Evolutionary conservation across 2,888 invertebrate genomes (phyloP).

Genomic region (Liopterus haemorrhoidalis): DNA sequence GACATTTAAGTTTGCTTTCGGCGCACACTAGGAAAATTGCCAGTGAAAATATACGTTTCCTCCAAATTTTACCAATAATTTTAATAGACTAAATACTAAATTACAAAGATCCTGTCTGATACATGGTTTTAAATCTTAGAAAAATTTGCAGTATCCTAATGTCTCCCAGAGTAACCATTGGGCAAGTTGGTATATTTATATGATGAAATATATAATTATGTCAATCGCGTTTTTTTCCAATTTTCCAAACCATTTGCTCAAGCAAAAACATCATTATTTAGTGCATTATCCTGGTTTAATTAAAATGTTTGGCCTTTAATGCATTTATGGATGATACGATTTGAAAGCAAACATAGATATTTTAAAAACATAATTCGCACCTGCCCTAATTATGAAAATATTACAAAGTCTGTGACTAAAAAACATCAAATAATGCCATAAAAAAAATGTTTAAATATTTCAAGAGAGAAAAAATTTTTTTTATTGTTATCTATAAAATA

Average conservation of each 20-base stretch:
- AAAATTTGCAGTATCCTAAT: conserved; percentile 8
- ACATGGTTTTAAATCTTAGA: conserved; percentile 11
- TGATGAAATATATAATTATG: conserved; percentile 11
- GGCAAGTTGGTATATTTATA: conserved; percentile 13
- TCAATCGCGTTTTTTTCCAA: conserved; percentile 16
- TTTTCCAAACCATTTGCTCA: conserved; percentile 21
- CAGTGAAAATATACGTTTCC: too few species aligned
- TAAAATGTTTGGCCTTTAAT: conserved; percentile 28
- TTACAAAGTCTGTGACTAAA: conserved; percentile 13
- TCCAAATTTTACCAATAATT: too few species aligned
- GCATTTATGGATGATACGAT: conserved; percentile 27
- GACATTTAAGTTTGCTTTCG: too few species aligned
- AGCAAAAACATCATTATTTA: conserved; percentile 32
- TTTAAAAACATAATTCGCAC: conserved; percentile 21
- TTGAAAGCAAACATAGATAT: conserved; percentile 29
- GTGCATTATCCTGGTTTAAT: conserved; percentile 30
- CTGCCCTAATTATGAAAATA: conserved; percentile 23
- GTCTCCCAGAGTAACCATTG: conserved; percentile 2
- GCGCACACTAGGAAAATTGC: too few species aligned
- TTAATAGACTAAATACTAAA: conserved; percentile 11
- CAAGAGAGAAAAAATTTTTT: too few species aligned
- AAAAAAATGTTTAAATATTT: too few species aligned
- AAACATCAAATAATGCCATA: conserved; percentile 24
- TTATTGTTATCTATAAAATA: too few species aligned
- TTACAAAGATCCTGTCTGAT: conserved; percentile 10